Base-by-base conservation (phyloP, 2,888 invertebrate genomes). In the Agrotis clavis region DNA sequence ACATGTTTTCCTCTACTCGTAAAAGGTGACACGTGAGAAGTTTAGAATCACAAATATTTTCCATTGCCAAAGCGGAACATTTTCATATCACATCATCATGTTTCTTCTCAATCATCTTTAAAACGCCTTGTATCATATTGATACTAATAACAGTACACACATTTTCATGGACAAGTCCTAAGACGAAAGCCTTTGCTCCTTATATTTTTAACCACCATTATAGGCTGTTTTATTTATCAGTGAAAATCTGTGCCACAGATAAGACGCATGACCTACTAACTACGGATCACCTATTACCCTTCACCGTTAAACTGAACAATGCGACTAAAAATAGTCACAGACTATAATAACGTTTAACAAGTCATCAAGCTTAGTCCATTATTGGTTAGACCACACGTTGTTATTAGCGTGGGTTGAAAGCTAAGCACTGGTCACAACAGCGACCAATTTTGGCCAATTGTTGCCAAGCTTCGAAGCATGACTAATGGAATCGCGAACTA, bases 401-500 rank as follows among this genome's bases (percentile, higher is more conserved):
- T 65, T 63, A 71, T 48, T 54, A 63, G 64, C 66, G 74, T 85
- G 45, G 82, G 84, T 67, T 53, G 64, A 47, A 47, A 69, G 30
- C 41, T 41, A 50, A 73, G 67, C 50, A 47, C 51, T 35, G 19
- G n/a, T 13, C 50, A 66, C 53, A 62, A 41, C 51, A 53, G 16
- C 65, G 41, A 70, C 81, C 77, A 67, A 76, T 74, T 82, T 80
- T 65, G 74, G 80, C 41, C 41, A 35, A 6, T 0, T 35, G 59
- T 54, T 25, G 25, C 25, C 25, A 77, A 70, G 63, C 77, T 74
- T 41, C 50, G n/a, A 63, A 68, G 30, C 71, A 77, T 79, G 82
- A 86, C 77, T 86, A 86, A 86, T 75, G 56, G 25, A 67, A 76
- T 61, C 71, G 65, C 54, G 65, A 70, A 74, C 72, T 48, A 67